Evolutionary conservation across 64 coral and sea anemone genomes (phyloP), one percentile per base, ranked within the genome.

Genomic region (Pocillopora damicornis): DNA sequence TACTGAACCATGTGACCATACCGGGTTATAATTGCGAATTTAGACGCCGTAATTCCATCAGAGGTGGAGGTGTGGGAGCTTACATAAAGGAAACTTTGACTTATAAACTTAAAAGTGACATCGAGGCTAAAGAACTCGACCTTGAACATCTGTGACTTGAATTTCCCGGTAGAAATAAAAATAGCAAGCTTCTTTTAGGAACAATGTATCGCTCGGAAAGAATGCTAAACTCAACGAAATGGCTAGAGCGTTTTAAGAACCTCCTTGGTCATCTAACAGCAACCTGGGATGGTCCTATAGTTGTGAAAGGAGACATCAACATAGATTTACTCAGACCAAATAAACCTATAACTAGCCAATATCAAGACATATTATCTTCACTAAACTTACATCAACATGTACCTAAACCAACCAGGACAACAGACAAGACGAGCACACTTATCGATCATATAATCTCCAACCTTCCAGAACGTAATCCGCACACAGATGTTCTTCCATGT

Each of bases 381-480:
- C 76, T 91, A 51, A 83, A 75, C 9, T 35, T 91, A n/a, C 16
- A 86, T 10, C 89, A 86, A 65, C n/a, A 76, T 4, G 60, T 91
- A 14, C 74, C 35, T 25, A 63, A 91, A 77, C 73, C 82, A 45
- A 91, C 89, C 16, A 37, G 89, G 25, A 75, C 76, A 20, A 91
- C 89, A 37, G 60, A 20, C 63, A 61, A n/a, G 15, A 74, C 61
- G 11, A 1, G 60, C 76, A 91, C 89, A n/a, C 45, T 91, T 4
- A 76, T 91, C 37, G 73, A 91, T 76, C 81, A 91, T 63, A 63
- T 86, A 16, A 86, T 91, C 51, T 65, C 82, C 9, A 91, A 91
- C 37, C 2, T 20, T 57, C 72, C 82, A 35, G 15, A 67, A 11
- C 37, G 67, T 9, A 37, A 78, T 30, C 58, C 76, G 3, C 34